A percentile compares a stretch with the other conserved stretches of the same genome.
Evolutionary conservation across 2,888 invertebrate genomes (phyloP).

Genomic region (Melipona bicolor): DNA sequence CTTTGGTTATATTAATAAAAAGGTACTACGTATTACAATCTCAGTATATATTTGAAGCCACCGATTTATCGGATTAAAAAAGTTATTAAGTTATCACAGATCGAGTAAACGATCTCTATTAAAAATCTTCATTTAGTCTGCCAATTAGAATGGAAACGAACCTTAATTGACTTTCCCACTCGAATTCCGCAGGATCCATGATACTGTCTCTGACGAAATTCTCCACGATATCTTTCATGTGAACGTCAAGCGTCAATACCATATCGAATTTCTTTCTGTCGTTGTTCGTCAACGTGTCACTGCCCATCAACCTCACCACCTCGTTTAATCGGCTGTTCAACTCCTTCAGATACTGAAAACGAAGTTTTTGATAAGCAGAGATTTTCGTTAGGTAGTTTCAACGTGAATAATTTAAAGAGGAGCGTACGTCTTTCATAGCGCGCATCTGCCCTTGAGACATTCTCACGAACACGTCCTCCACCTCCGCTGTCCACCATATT

Average conservation of each 20-base stretch:
- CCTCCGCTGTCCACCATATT: slow-evolving; percentile 98
- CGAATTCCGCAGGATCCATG: slow-evolving; percentile 93
- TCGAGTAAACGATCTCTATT: too few relatives aligned
- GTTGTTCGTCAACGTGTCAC: slow-evolving; percentile 87
- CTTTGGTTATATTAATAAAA: too few relatives aligned
- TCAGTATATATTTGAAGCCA: too few relatives aligned
- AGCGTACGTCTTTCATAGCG: slow-evolving; percentile 91
- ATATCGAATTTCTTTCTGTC: slow-evolving; percentile 95
- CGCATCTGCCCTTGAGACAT: slow-evolving; percentile 91
- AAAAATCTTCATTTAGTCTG: too few relatives aligned
- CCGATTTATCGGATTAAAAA: too few relatives aligned
- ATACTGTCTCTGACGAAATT: slow-evolving; percentile 92
- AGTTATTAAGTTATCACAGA: too few relatives aligned
- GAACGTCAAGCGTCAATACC: slow-evolving; percentile 95
- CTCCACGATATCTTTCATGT: slow-evolving; percentile 95
- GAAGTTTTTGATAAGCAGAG: not conserved
- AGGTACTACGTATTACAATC: too few relatives aligned
- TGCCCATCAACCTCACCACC: slow-evolving; percentile 87
- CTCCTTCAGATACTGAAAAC: slow-evolving; percentile 87
- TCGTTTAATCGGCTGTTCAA: slow-evolving; percentile 93
- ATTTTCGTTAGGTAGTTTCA: not conserved
- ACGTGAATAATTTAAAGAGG: not conserved
- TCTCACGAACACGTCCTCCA: slow-evolving; percentile 93
- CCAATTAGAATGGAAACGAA: slow-evolving; percentile 30
- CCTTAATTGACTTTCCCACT: slow-evolving; percentile 97